Conservation (phyloP, 2,888 invertebrate genomes). For the Mellilla xanthometata region DNA sequence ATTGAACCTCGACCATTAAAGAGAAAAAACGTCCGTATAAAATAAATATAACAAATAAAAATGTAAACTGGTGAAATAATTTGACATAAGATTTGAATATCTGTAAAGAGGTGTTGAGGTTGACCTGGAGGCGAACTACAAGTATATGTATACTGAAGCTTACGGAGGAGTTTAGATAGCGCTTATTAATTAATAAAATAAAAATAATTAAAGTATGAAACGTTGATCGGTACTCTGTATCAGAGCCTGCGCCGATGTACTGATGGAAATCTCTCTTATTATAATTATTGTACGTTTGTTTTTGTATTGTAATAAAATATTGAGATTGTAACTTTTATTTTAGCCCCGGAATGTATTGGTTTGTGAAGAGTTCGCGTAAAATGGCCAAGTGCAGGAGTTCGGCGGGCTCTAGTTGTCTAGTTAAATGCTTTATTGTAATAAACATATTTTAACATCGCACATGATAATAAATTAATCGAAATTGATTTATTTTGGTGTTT, state of each 20-base stretch:
- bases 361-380: conserved; percentile 58
- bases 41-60: too few relatives aligned
- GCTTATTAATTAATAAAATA: conserved; percentile 62
- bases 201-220: conserved; percentile 35
- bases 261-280: conserved; percentile 62
- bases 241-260: conserved; percentile 67
- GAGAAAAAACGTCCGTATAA: too few relatives aligned
- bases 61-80: too few relatives aligned
- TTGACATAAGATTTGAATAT: too few relatives aligned
- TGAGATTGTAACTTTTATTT: conserved; percentile 48
- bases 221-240: conserved; percentile 70
- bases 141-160: conserved; percentile 56
- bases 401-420: conserved; percentile 56
- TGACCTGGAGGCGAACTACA: too few relatives aligned
- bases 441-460: conserved; percentile 83
- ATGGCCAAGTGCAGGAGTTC: conserved; percentile 53
- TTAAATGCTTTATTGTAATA: conserved; percentile 79
- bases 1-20: too few relatives aligned
- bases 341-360: conserved; percentile 58
- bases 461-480: conserved; percentile 82
- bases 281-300: conserved; percentile 42
- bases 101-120: too few relatives aligned
- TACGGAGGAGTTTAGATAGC: conserved; percentile 59
- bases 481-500: conserved; percentile 58
- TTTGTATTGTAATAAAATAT: conserved; percentile 51